These are phyloP conservation scores for Paratilapia polleni DNA, from an alignment of 2,113 vertebrate genomes.

Conservation along the genomic window DNA sequence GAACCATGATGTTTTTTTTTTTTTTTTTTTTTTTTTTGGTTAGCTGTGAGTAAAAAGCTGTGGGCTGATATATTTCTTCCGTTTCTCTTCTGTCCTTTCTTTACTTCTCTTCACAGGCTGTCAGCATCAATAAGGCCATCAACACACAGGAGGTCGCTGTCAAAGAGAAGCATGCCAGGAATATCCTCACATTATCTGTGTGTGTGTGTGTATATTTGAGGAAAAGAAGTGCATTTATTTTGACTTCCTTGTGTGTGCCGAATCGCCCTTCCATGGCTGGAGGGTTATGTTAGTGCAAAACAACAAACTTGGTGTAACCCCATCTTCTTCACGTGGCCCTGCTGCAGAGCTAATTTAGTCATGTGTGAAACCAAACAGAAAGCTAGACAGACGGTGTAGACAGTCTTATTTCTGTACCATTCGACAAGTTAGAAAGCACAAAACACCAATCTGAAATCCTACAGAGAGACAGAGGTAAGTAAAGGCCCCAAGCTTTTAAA, in stretches of 20 bases:
- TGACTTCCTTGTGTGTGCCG: slow-evolving; percentile 16
- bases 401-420: not conserved
- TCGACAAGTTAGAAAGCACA: not conserved
- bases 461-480: not conserved
- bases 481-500: not conserved
- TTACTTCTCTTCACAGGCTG: slow-evolving; percentile 82
- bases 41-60: slow-evolving; percentile 5
- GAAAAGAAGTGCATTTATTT: not conserved
- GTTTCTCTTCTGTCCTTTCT: slow-evolving; percentile 4
- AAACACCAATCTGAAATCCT: not conserved
- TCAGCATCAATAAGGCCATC: slow-evolving; percentile 99
- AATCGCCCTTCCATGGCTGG: not conserved
- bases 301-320: slow-evolving; percentile 32
- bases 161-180: slow-evolving; percentile 99
- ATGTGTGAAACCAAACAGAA: slow-evolving; percentile 9
- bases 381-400: not conserved
- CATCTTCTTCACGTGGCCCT: not conserved
- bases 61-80: slow-evolving; percentile 39
- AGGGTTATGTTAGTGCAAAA: slow-evolving; percentile 54
- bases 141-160: slow-evolving; percentile 98
- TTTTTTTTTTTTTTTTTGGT: not conserved
- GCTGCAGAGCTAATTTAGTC: slow-evolving; percentile 39
- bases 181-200: slow-evolving; percentile 88
- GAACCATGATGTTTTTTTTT: not conserved
- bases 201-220: slow-evolving; percentile 5